Base-by-base conservation (phyloP, 2,888 invertebrate genomes). In the Thecocarcelia acutangulata region DNA sequence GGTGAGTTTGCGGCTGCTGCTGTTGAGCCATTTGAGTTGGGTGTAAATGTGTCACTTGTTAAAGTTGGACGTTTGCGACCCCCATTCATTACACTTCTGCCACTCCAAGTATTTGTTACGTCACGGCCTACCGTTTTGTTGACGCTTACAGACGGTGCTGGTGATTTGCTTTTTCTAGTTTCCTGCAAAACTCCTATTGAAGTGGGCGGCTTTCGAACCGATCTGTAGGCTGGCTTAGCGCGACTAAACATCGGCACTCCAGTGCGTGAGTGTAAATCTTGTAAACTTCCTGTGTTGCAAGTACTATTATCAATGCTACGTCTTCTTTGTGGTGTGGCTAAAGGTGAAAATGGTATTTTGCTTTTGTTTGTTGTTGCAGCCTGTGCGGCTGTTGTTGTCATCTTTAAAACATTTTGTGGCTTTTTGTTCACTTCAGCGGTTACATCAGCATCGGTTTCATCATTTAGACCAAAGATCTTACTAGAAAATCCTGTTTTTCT, bases 81-180 rank as follows among this genome's bases (percentile, higher is more conserved):
- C 1, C 84, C 91, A 44, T 85, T 83, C 3, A 86, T 83, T 0
- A 86, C 91, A 21, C 86, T 86, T 44, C 95, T 92, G 0, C 95
- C 95, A 82, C 93, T 94, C 96, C 96, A 96, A 0, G 96, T 96
- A 85, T 94, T 95, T 72, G 94, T 93, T 1, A 93, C 92, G 58
- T 93, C 92, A 3, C 92, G 91, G 84, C 83, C 91, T 69, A 86
- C 84, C 73, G 85, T 83, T 78, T 64, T n/a, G 0, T 56, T 46
- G 0, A 75, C 3, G 9, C 63, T 85, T 77, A 28, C 52, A n/a
- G 70, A 46, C 17, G 59, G 64, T 13, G 80, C 75, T 28, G 80
- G 77, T 1, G 83, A 78, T 59, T 83, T 86, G 72, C 76, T 83
- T 40, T 77, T 78, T 54, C 77, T 77, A 6, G 42, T 4, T 1